Evolutionary conservation across 2,888 invertebrate genomes (phyloP).

Genomic region (Ochropacha duplaris): DNA sequence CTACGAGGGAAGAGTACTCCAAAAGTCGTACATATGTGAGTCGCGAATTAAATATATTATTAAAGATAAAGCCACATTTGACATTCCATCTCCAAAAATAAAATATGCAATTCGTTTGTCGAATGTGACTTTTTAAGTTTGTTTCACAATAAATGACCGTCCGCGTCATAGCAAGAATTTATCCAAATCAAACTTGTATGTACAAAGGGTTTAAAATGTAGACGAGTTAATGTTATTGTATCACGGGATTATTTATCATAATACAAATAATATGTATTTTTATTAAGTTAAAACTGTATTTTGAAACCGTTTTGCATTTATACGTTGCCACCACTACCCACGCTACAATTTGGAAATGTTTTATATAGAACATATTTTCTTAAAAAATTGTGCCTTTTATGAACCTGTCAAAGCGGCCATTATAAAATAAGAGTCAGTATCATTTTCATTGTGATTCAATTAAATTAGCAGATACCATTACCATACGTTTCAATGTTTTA

Average conservation of each 20-base stretch:
- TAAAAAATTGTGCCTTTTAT: slow-evolving; percentile 45
- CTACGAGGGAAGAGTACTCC: slow-evolving; percentile 89
- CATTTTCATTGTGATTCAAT: slow-evolving; percentile 1
- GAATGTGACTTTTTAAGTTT: slow-evolving; percentile 2
- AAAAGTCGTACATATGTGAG: slow-evolving; percentile 83
- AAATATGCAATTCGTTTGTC: not conserved
- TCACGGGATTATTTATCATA: not conserved
- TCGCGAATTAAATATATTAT: slow-evolving; percentile 5
- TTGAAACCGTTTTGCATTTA: slow-evolving; percentile 43
- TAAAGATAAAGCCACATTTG: not conserved
- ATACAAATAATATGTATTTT: slow-evolving; percentile 9
- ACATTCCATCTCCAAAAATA: not conserved
- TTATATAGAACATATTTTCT: slow-evolving; percentile 44
- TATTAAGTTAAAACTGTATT: slow-evolving; percentile 20
- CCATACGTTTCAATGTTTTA: not conserved
- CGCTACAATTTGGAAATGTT: slow-evolving; percentile 55
- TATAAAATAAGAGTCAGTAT: slow-evolving; percentile 24
- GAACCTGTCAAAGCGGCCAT: slow-evolving; percentile 45
- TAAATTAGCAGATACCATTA: not conserved
- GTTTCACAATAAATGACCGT: slow-evolving; percentile 1
- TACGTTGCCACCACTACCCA: slow-evolving; percentile 49
- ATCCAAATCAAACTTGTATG: not conserved
- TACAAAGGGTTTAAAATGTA: not conserved
- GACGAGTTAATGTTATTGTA: not conserved
- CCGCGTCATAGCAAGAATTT: not conserved